These are phyloP conservation scores for Pollachius pollachius DNA, from an alignment of 2,113 vertebrate genomes.

Conservation along the genomic window DNA sequence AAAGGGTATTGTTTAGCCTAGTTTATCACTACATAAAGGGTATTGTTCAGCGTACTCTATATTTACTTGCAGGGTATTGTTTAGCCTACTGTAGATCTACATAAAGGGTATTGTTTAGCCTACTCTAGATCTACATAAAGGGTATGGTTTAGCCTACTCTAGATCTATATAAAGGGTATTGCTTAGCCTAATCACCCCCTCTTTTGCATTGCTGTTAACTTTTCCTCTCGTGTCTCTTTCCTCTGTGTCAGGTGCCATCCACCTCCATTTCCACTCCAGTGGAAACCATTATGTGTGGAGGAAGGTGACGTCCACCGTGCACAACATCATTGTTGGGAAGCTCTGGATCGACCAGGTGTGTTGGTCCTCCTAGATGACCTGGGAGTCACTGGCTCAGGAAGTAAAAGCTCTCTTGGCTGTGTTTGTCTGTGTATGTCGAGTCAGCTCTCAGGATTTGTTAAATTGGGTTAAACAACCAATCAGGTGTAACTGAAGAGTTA, in stretches of 20 bases:
- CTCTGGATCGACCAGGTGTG: constrained; percentile 98
- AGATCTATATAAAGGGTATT: background rate
- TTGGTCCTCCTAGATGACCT: constrained; percentile 6
- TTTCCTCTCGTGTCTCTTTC: background rate
- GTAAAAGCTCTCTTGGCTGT: no score
- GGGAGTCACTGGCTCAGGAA: no score
- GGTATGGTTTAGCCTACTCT: background rate
- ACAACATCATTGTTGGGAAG: constrained; percentile 99
- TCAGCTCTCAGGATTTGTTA: no score
- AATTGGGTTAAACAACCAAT: no score
- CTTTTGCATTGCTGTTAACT: background rate
- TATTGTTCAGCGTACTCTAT: background rate
- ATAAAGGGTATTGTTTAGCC: no score
- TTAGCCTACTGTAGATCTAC: no score
- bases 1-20: no score
- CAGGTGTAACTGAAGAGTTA: no score
- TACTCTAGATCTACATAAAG: background rate
- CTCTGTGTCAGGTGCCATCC: constrained; percentile 83
- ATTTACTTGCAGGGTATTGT: background rate
- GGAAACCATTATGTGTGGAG: constrained; percentile 97
- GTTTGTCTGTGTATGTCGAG: no score
- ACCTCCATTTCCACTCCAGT: constrained; percentile 89
- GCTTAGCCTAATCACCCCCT: background rate
- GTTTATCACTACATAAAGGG: no score
- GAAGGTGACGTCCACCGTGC: constrained; percentile 96